Percentiles rank a stretch among this genome's conserved stretches.
phyloP scores from a whole-genome alignment of 2,797 vertebrate species.

The Tolypeutes matacus region DNA sequence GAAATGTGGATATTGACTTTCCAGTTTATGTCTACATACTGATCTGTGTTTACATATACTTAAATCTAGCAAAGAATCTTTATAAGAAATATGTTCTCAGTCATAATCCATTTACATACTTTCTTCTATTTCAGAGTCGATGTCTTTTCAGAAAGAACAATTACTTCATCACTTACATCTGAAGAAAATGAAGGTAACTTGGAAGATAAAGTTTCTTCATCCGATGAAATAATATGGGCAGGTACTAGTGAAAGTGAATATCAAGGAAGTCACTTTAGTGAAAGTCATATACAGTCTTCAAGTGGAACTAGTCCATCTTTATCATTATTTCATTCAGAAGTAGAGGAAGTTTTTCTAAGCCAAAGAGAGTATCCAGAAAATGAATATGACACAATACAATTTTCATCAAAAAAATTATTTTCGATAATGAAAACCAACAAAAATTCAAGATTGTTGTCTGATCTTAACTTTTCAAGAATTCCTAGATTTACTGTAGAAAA shows the following conservation, averaged over 20 bases:
- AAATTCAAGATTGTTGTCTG: constrained; percentile 6
- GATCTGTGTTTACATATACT: not conserved
- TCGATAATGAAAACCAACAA: constrained; percentile 77
- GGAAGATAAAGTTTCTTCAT: not conserved
- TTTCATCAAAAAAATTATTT: constrained; percentile 68
- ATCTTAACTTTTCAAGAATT: constrained; percentile 9
- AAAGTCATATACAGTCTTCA: constrained; percentile 26
- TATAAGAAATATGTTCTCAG: not conserved
- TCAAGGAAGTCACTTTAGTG: not conserved
- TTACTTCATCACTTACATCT: constrained; percentile 11
- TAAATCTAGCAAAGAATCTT: constrained; percentile 43
- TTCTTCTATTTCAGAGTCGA: constrained; percentile 66
- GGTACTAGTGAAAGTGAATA: not conserved
- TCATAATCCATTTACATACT: not conserved
- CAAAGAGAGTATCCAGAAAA: not conserved
- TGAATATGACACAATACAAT: constrained; percentile 42
- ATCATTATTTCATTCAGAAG: constrained; percentile 54
- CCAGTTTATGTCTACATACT: not conserved
- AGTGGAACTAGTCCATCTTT: not conserved
- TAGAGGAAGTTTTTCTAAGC: constrained; percentile 26
- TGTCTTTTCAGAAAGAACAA: constrained; percentile 42
- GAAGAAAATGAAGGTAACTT: constrained; percentile 33
- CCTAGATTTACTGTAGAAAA: constrained; percentile 16
- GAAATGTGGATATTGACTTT: constrained; percentile 25
- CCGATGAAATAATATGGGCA: not conserved